Percentiles rank a stretch among this genome's conserved stretches.
Conservation (phyloP, 2,888 invertebrate genomes). For the Perithous albicinctus region DNA sequence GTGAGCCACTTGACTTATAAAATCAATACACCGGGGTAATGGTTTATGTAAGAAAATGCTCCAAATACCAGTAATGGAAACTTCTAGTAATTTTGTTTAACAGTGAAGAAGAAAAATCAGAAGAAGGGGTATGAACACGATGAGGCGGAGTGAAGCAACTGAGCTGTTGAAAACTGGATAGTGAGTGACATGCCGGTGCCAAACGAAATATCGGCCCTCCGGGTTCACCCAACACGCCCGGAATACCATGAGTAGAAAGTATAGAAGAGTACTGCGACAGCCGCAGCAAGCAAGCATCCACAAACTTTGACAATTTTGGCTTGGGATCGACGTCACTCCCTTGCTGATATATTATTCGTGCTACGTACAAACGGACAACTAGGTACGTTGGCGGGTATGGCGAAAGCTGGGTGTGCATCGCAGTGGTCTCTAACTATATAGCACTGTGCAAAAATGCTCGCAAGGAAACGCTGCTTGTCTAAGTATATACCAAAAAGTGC, state of each 20-base stretch:
- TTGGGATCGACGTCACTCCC: slow-evolving; percentile 69
- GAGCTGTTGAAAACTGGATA: slow-evolving; percentile 11
- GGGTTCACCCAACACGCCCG: slow-evolving; percentile 27
- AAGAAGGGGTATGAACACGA: background rate
- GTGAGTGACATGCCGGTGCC: slow-evolving; percentile 45
- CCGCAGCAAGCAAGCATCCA: slow-evolving; percentile 29
- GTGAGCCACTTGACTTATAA: too few relatives aligned
- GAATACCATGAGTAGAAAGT: slow-evolving; percentile 3
- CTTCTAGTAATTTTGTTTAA: too few relatives aligned
- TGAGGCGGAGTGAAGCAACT: background rate
- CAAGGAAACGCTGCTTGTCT: slow-evolving; percentile 4
- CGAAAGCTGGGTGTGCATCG: slow-evolving; percentile 8
- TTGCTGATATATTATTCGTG: slow-evolving; percentile 74
- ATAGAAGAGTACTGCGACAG: background rate
- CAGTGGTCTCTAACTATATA: slow-evolving; percentile 32
- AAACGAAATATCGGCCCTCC: slow-evolving; percentile 60
- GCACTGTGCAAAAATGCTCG: slow-evolving; percentile 33
- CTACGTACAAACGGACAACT: slow-evolving; percentile 64
- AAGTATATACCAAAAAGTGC: slow-evolving; percentile 23
- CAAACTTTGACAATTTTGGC: slow-evolving; percentile 77
- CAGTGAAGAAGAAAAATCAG: slow-evolving; percentile 2
- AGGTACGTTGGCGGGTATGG: slow-evolving; percentile 27
- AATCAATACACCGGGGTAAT: too few relatives aligned
- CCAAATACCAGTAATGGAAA: too few relatives aligned
- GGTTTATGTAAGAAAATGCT: too few relatives aligned